These are phyloP conservation scores for Xylocampa areola DNA, from an alignment of 2,888 invertebrate genomes.

Conservation along the genomic window DNA sequence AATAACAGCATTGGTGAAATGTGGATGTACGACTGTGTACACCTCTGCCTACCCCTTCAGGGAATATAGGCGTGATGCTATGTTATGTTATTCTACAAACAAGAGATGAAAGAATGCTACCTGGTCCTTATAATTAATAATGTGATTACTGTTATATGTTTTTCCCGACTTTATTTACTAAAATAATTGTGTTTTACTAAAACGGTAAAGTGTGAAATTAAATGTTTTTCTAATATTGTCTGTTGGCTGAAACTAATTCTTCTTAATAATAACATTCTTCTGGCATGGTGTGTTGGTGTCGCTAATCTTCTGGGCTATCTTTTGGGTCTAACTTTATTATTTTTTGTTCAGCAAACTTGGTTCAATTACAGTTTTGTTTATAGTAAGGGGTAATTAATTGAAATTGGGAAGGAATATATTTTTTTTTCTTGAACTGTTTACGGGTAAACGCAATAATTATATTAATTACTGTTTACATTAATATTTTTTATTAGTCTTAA, in stretches of 20 bases:
- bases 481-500: no score
- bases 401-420: constrained; percentile 18
- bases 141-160: no score
- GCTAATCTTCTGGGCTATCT: constrained; percentile 37
- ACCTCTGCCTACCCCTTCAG: no score
- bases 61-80: no score
- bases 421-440: constrained; percentile 22
- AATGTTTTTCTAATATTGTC: constrained; percentile 25
- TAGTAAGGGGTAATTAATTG: neutral
- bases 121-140: no score
- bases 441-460: constrained; percentile 2
- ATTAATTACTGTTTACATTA: no score
- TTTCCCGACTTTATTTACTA: no score
- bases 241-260: constrained; percentile 44
- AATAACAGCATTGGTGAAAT: no score
- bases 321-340: constrained; percentile 24
- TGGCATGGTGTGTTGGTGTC: constrained; percentile 73
- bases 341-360: constrained; percentile 9
- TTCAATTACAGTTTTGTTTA: constrained; percentile 1
- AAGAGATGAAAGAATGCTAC: no score
- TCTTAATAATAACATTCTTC: constrained; percentile 27
- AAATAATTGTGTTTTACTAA: no score
- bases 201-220: constrained; percentile 3
- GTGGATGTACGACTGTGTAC: no score
- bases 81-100: no score